A percentile compares a stretch with the other conserved stretches of the same genome.
phyloP scores from a whole-genome alignment of 2,888 invertebrate genomes.

The Elmis aenea region DNA sequence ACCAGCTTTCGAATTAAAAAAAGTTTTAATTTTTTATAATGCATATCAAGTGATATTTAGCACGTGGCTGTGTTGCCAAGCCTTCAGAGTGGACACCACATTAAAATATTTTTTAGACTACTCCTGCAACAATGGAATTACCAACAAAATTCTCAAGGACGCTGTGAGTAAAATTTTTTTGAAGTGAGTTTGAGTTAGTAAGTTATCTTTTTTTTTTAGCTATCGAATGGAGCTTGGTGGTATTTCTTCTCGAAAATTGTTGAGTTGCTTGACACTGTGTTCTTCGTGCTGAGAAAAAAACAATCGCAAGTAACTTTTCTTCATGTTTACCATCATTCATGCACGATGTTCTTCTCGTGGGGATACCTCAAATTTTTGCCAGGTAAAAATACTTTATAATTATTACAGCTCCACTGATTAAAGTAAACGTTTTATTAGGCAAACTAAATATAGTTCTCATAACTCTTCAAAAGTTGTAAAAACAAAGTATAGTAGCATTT shows the following conservation, averaged over 20 bases:
- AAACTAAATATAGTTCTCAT: too few species aligned
- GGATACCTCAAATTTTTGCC: conserved; percentile 73
- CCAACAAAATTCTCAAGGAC: conserved; percentile 10
- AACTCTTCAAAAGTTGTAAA: too few species aligned
- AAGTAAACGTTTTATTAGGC: too few species aligned
- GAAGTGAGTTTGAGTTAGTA: not conserved
- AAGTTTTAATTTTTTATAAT: conserved; percentile 73
- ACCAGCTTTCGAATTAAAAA: conserved; percentile 68
- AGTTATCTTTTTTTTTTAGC: conserved; percentile 47
- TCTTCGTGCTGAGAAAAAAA: conserved; percentile 87
- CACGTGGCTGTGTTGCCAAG: conserved; percentile 59
- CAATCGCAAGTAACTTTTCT: conserved; percentile 82
- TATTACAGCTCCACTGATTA: too few species aligned
- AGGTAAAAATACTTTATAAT: conserved; percentile 50
- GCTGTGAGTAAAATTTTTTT: conserved; percentile 18
- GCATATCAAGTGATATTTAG: conserved; percentile 85
- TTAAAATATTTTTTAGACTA: conserved; percentile 10
- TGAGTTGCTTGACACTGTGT: conserved; percentile 75
- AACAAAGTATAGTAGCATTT: too few species aligned
- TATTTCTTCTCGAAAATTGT: conserved; percentile 75
- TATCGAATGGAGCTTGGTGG: conserved; percentile 66
- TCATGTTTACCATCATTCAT: conserved; percentile 83
- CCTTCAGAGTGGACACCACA: conserved; percentile 11
- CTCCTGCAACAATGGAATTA: conserved; percentile 17
- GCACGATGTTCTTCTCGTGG: conserved; percentile 77